Base-by-base conservation (phyloP, 2,797 vertebrate genomes). In the Diceros bicornis region DNA sequence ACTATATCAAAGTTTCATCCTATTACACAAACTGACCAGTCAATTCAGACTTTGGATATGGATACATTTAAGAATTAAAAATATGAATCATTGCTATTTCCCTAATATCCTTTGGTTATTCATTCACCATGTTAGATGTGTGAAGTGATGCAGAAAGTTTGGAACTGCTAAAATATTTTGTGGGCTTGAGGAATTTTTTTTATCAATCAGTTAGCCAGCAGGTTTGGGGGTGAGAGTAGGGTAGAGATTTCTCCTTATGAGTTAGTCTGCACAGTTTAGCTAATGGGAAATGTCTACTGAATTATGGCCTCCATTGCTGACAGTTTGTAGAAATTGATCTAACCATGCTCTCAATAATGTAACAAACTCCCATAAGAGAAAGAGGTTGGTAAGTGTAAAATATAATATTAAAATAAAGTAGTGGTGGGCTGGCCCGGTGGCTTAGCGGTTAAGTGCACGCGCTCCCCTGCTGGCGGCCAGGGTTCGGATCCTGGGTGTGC, bases 301-400 rank as follows among this genome's bases (percentile, higher is more conserved):
- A 88, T 89, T 74, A 83, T 84, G 55, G 77, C 21, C 17, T 81
- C 52, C 52, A 8, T 75, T 95, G 37, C 47, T 61, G 41, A 86
- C 71, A 79, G n/a, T 92, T 78, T 83, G 86, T 81, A 16, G 68
- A 25, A 74, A 25, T 18, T 79, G 59, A 90, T 34, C 44, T 89
- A 86, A 81, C 18, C 23, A 82, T 4, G 75, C 34, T 84, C 71
- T 61, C n/a, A 23, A 91, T 94, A 95, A 66, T 64, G 32, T 44
- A 68, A 37, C 1, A 44, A 91, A n/a, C 25, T 95, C 52, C 34
- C 89, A 0, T 81, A 77, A 79, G 59, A 75, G 71, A 72, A 69
- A 89, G 47, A 66, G 87, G 62, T 20, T 74, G 52, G n/a, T 84
- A 59, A 52, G 20, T 64, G 7, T 86, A 86, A 94, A 94, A 75